These are phyloP conservation scores for Caenorhabditis tropicalis DNA, from an alignment of 1,140 invertebrate species.

Conservation along the genomic window DNA sequence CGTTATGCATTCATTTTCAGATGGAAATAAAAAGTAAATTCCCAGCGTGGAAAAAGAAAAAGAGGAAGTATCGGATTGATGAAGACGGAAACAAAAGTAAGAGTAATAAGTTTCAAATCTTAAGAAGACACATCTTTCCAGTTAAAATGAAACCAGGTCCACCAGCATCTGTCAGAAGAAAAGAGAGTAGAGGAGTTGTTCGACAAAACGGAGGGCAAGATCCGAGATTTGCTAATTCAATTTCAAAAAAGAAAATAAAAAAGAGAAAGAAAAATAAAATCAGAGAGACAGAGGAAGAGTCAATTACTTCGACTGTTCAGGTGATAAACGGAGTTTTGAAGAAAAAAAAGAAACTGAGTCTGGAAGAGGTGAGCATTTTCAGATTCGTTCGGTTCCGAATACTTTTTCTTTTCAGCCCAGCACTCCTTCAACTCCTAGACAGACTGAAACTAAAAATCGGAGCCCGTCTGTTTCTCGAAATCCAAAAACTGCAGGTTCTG, in stretches of 20 bases:
- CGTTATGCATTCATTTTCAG: background rate
- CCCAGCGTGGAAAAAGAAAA: conserved; percentile 34
- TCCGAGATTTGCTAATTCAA: background rate
- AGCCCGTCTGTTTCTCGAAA: no score
- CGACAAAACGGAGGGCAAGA: conserved; percentile 8
- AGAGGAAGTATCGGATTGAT: background rate
- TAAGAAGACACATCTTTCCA: background rate
- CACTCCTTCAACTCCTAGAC: no score
- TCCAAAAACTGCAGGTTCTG: no score
- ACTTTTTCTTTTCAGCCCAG: no score
- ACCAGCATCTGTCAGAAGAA: background rate
- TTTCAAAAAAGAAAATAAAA: background rate
- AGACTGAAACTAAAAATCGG: no score
- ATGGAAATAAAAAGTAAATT: conserved; percentile 16
- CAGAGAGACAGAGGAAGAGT: background rate
- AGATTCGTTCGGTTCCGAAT: no score
- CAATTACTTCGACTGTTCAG: background rate
- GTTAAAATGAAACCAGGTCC: background rate
- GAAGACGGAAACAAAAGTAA: background rate
- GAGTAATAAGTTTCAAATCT: background rate
- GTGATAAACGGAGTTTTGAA: background rate
- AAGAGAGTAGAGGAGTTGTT: background rate
- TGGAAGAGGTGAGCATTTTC: background rate
- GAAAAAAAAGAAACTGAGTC: background rate
- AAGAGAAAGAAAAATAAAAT: background rate